A percentile compares a stretch with the other conserved stretches of the same genome.
phyloP scores from a whole-genome alignment of 2,797 vertebrate species.

The Cyprinodon diabolis region DNA sequence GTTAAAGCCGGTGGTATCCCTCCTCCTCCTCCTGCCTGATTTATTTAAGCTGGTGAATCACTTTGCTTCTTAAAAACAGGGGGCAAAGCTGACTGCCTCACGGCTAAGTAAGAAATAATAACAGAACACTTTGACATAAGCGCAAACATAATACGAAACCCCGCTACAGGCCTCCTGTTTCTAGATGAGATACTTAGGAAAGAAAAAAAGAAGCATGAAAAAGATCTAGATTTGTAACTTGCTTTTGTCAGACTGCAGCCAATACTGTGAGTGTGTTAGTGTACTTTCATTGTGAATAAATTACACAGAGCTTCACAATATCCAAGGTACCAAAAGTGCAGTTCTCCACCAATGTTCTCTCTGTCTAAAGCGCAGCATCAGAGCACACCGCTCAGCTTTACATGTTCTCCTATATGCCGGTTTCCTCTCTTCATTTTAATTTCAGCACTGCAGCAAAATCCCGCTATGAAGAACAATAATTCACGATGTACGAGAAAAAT shows the following conservation, averaged over 20 bases:
- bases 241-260: conserved; percentile 76
- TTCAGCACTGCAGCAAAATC: conserved; percentile 62
- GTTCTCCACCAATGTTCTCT: conserved; percentile 72
- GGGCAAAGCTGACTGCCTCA: conserved; percentile 75
- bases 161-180: conserved; percentile 57
- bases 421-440: conserved; percentile 42
- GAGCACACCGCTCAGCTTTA: conserved; percentile 70
- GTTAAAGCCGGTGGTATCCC: conserved; percentile 70
- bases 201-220: conserved; percentile 69
- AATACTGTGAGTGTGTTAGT: conserved; percentile 81
- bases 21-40: conserved; percentile 65
- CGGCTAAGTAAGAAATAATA: conserved; percentile 46
- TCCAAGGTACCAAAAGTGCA: conserved; percentile 86
- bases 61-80: conserved; percentile 69
- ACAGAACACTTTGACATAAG: conserved; percentile 74
- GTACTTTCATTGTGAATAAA: conserved; percentile 78
- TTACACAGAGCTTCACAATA: conserved; percentile 78
- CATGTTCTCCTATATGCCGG: conserved; percentile 45
- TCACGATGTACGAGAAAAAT: conserved; percentile 59
- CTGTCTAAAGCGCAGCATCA: conserved; percentile 73
- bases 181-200: conserved; percentile 77
- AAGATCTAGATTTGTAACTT: conserved; percentile 55
- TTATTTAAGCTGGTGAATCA: conserved; percentile 83
- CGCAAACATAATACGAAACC: conserved; percentile 58
- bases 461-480: conserved; percentile 68